Evolutionary conservation across 2,888 invertebrate species (phyloP).

Genomic region (Diabrotica balteata): DNA sequence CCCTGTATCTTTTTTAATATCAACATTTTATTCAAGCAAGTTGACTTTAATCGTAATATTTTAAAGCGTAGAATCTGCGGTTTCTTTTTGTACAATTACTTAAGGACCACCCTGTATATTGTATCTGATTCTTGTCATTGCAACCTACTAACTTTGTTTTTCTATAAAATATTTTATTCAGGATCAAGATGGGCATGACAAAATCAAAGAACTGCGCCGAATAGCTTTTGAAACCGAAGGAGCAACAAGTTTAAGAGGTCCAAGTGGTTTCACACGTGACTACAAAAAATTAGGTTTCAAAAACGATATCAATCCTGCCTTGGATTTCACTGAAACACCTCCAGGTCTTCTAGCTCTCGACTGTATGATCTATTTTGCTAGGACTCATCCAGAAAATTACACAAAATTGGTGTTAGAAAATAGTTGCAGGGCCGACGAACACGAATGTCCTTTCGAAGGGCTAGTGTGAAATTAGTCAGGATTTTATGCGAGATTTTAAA

Average conservation of each 20-base stretch:
- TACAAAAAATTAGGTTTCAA: constrained; percentile 95
- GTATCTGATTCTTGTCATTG: too few species aligned
- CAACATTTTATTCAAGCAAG: too few species aligned
- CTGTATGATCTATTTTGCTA: constrained; percentile 95
- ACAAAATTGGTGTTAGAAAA: constrained; percentile 91
- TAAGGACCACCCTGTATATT: too few species aligned
- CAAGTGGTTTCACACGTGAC: constrained; percentile 82
- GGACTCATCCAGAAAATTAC: constrained; percentile 86
- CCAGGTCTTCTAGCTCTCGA: constrained; percentile 92
- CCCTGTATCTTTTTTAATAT: too few species aligned
- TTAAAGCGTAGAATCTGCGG: too few species aligned
- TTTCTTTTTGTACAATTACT: too few species aligned
- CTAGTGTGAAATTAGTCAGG: constrained; percentile 89
- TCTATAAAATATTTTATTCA: constrained; percentile 30
- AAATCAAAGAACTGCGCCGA: constrained; percentile 87
- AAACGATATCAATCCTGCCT: constrained; percentile 89
- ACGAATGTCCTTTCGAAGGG: constrained; percentile 95
- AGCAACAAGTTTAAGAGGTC: constrained; percentile 68
- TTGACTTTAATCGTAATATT: too few species aligned
- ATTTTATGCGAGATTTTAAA: constrained; percentile 85
- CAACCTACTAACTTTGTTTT: too few species aligned
- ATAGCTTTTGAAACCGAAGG: constrained; percentile 92
- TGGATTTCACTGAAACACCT: constrained; percentile 90
- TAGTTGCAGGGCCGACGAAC: constrained; percentile 91
- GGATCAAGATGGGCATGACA: constrained; percentile 87